Percentiles rank a stretch among this genome's conserved stretches.
phyloP scores from a whole-genome alignment of 2,888 invertebrate species.

The Calliscelio sp. region DNA sequence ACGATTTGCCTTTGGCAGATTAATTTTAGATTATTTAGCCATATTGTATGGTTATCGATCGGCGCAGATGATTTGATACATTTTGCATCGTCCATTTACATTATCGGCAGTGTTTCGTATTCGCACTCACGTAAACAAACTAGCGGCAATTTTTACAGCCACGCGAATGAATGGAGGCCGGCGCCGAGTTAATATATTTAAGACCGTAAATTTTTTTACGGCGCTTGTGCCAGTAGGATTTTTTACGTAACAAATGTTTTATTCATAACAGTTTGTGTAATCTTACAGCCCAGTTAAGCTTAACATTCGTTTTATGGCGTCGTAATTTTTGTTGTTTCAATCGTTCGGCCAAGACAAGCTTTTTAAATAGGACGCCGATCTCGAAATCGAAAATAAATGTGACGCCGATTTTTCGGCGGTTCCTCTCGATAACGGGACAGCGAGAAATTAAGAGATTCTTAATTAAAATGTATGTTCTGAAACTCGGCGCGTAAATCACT shows the following conservation, averaged over 20 bases:
- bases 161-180: slow-evolving; percentile 35
- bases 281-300: slow-evolving; percentile 58
- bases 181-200: slow-evolving; percentile 50
- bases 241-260: slow-evolving; percentile 57
- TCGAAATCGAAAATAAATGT: slow-evolving; percentile 5
- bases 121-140: slow-evolving; percentile 35
- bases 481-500: slow-evolving; percentile 28
- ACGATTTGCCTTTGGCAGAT: background rate
- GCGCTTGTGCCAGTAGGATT: slow-evolving; percentile 30
- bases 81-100: background rate
- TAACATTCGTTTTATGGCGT: slow-evolving; percentile 46
- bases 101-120: slow-evolving; percentile 22
- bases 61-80: background rate
- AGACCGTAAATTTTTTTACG: slow-evolving; percentile 64
- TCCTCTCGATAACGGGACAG: no score
- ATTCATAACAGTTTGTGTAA: slow-evolving; percentile 62
- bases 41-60: slow-evolving; percentile 7
- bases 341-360: slow-evolving; percentile 23
- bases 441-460: slow-evolving; percentile 16
- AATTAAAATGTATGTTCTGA: slow-evolving; percentile 46
- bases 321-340: slow-evolving; percentile 58
- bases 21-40: slow-evolving; percentile 4
- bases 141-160: slow-evolving; percentile 39
- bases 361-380: slow-evolving; percentile 41
- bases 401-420: background rate